Conservation (phyloP, 2,797 vertebrate species). For the Cercopithecus diana region DNA sequence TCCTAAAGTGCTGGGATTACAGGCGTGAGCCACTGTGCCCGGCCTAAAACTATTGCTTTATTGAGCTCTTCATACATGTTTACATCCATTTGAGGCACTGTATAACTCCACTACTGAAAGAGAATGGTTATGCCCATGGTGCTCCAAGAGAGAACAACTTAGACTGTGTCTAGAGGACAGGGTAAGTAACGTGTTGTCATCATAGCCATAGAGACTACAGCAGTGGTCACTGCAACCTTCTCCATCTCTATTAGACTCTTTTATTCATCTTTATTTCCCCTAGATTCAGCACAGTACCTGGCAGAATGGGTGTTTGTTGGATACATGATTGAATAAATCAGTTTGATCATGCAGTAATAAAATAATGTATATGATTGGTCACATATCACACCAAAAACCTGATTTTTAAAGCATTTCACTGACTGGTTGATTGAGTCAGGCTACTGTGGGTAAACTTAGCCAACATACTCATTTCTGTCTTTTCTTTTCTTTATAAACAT, state of each 20-base stretch:
- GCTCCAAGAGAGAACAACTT: not conserved
- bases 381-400: not conserved
- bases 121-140: not conserved
- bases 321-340: not conserved
- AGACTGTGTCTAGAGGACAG: not conserved
- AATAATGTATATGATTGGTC: not conserved
- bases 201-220: not conserved
- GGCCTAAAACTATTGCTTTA: not conserved
- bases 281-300: not conserved
- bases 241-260: not conserved
- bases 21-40: too few species aligned
- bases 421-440: not conserved
- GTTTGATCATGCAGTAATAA: not conserved
- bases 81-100: not conserved
- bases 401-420: constrained; percentile 21
- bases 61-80: not conserved
- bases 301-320: not conserved
- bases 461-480: not conserved
- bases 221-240: not conserved
- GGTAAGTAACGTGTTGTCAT: fast-evolving
- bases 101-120: not conserved
- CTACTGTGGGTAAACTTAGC: not conserved
- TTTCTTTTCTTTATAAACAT: constrained; percentile 34
- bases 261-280: not conserved
- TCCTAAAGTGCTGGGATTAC: too few species aligned